phyloP scores from a whole-genome alignment of 2,797 vertebrate species.

The Eremophila alpestris region DNA sequence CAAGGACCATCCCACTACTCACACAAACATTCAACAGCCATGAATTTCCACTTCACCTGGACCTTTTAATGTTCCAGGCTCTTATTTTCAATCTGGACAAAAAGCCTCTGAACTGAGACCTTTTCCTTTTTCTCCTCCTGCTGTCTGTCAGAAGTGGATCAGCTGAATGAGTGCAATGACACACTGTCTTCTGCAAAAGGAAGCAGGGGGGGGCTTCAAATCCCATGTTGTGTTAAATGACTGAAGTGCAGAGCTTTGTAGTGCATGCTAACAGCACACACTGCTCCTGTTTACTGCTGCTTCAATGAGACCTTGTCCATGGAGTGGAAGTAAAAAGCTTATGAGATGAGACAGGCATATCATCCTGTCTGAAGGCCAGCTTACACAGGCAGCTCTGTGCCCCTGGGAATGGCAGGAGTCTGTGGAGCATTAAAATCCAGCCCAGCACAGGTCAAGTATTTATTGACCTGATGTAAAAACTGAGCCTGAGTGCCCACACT shows the following conservation, averaged over 20 bases:
- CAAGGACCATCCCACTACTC: background rate
- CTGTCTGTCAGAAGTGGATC: background rate
- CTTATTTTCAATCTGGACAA: background rate
- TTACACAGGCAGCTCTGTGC: background rate
- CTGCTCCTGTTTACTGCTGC: conserved; percentile 20
- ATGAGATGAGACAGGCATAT: conserved; percentile 52
- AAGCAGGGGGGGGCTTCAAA: background rate
- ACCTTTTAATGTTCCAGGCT: background rate
- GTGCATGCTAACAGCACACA: background rate
- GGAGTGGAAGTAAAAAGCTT: conserved; percentile 43
- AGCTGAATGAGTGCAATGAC: background rate
- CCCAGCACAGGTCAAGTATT: background rate
- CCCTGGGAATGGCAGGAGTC: background rate
- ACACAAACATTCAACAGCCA: background rate
- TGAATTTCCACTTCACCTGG: background rate
- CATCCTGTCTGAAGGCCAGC: conserved; percentile 45
- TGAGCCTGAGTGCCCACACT: background rate
- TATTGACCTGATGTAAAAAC: background rate
- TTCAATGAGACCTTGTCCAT: background rate
- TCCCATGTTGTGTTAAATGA: background rate
- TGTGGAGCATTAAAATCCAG: background rate
- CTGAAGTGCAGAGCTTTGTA: background rate
- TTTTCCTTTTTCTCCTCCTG: background rate
- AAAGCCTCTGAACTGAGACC: background rate
- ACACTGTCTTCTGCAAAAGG: background rate